Evolutionary conservation across 2,113 vertebrate genomes (phyloP), one percentile per base, ranked within the genome.

Genomic region (Excalfactoria chinensis): DNA sequence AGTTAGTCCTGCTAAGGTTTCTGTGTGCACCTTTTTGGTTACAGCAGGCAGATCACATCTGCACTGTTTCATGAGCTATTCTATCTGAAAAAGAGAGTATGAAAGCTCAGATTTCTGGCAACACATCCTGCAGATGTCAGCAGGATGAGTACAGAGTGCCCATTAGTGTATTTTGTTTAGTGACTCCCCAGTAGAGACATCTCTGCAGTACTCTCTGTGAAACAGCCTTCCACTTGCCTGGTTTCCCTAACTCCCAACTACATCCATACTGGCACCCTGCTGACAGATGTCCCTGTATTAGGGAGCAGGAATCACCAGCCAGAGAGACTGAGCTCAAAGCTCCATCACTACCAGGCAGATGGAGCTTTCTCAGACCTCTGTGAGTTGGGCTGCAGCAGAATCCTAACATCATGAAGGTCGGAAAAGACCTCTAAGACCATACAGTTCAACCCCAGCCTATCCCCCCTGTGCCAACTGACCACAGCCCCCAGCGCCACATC

Each of bases 181-280:
- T 95, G 97, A 73, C 26, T 75, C 94, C 84, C 74, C 95, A 97
- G 94, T 68, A 92, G 93, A 23, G 14, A 55, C 90, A 76, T 90
- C 93, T 98, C 98, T 99, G 93, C 98, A 98, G 74, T 98, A 98
- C 82, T 98, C 90, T 98, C 97, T n/a, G 97, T 95, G 93, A 98
- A 98, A 94, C 98, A 98, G 68, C 98, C 98, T 91, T 99, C 98
- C 89, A 98, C 97, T 19, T 98, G 97, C 70, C 97, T 96, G 0
- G 97, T 91, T 69, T 35, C 46, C 16, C 46, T 69, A 35, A 25
- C 43, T 68, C 34, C 30, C 15, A 23, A 7, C 32, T 12, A 48
- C 12, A 22, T 18, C n/a, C 23, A 46, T 28, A 13, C 10, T 67
- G 64, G 32, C 32, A 13, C 13, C 30, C 62, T 41, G 13, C 11